Conservation (phyloP, 2,113 vertebrate genomes). For the Myrmecobius fasciatus region DNA sequence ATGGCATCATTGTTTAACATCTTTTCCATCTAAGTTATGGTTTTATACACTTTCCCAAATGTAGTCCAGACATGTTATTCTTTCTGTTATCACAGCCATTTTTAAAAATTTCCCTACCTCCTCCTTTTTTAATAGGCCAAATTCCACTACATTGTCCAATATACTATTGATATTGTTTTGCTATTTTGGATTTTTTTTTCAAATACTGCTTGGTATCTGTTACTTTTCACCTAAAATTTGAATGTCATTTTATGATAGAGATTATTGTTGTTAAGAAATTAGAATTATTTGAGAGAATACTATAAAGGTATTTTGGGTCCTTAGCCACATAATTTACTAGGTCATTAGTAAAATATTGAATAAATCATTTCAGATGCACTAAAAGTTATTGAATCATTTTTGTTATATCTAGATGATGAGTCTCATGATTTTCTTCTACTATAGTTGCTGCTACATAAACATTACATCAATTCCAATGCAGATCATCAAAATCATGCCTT, state of each 20-base stretch:
- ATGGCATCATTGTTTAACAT: neutral
- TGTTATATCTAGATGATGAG: neutral
- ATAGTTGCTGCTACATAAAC: neutral
- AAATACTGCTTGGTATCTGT: neutral
- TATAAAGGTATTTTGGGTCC: neutral
- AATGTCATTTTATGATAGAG: neutral
- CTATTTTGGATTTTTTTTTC: neutral
- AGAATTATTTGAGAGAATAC: neutral
- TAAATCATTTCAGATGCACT: neutral
- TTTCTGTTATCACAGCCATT: neutral
- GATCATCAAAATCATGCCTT: neutral
- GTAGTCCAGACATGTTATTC: neutral
- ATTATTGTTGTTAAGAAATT: neutral
- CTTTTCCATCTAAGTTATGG: neutral
- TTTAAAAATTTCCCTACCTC: neutral
- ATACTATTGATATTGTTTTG: neutral
- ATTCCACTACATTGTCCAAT: neutral
- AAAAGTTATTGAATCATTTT: neutral
- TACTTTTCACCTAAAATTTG: neutral
- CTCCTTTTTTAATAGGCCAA: neutral
- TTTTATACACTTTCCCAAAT: neutral
- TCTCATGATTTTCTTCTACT: neutral
- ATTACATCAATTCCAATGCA: neutral
- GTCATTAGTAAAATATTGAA: neutral
- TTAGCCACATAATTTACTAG: neutral